Percentiles rank a stretch among this genome's conserved stretches.
Conservation (phyloP, 1,140 invertebrate genomes). For the Caenorhabditis elegans region DNA sequence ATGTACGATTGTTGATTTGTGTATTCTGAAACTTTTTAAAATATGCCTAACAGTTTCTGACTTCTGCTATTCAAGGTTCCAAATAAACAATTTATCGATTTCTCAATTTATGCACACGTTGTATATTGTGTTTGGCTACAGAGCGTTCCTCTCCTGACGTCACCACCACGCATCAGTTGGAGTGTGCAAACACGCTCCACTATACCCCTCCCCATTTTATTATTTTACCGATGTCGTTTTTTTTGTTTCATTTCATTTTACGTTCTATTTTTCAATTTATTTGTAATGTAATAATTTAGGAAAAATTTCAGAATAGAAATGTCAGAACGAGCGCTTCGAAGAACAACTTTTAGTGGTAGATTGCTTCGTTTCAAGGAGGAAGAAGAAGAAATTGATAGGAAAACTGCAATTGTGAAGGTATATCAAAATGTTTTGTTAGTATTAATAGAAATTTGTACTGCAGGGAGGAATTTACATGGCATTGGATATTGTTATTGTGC, state of each 20-base stretch:
- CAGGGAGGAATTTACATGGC: conserved; percentile 39
- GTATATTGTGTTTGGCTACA: not conserved
- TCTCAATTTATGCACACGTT: not conserved
- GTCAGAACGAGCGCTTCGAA: conserved; percentile 19
- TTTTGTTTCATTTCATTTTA: not conserved
- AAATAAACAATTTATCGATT: not conserved
- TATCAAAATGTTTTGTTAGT: not conserved
- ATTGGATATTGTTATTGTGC: conserved; percentile 41
- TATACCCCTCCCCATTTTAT: not conserved
- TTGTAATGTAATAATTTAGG: not conserved
- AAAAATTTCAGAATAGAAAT: conserved; percentile 9
- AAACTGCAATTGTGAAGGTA: not conserved
- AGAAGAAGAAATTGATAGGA: conserved; percentile 20
- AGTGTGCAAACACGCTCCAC: not conserved
- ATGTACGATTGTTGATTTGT: no score
- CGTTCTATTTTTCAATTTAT: not conserved
- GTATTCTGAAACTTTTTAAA: no score
- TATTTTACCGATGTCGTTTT: not conserved
- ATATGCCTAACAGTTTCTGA: no score
- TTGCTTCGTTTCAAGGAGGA: conserved; percentile 27
- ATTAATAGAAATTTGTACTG: no score
- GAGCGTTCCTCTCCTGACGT: not conserved
- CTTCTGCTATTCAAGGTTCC: no score
- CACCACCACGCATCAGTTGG: not conserved
- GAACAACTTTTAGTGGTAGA: conserved; percentile 45